phyloP scores from a whole-genome alignment of 2,113 vertebrate genomes.

The Brachionichthys hirsutus region DNA sequence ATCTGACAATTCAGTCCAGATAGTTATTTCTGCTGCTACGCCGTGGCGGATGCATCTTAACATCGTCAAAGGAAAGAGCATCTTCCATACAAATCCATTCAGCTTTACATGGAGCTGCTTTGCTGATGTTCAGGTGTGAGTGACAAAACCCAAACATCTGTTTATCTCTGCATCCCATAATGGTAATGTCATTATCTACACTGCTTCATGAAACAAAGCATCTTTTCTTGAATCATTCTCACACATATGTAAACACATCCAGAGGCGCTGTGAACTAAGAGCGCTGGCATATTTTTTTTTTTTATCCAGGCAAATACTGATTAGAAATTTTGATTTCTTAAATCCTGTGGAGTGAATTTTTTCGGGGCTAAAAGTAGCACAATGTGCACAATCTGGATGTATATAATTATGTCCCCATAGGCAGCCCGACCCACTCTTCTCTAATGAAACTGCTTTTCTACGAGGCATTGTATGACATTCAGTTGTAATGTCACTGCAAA shows the following conservation, averaged over 20 bases:
- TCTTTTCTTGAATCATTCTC: constrained; percentile 1
- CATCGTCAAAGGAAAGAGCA: constrained; percentile 17
- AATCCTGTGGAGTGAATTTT: constrained; percentile 38
- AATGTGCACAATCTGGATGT: constrained; percentile 38
- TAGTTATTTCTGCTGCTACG: constrained; percentile 23
- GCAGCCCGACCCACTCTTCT: constrained; percentile 11
- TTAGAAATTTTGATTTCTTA: constrained; percentile 19
- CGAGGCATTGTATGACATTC: background rate
- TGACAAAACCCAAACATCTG: constrained; percentile 36
- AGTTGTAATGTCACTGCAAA: background rate
- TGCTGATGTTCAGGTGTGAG: constrained; percentile 17
- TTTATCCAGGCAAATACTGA: constrained; percentile 11
- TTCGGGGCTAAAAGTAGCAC: constrained; percentile 24
- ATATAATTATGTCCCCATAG: constrained; percentile 34
- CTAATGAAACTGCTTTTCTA: background rate
- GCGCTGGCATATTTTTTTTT: constrained; percentile 16
- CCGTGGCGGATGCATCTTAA: constrained; percentile 11
- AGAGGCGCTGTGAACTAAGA: constrained; percentile 2
- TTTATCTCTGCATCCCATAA: constrained; percentile 38
- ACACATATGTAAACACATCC: background rate
- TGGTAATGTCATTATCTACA: constrained; percentile 31
- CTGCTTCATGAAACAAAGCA: constrained; percentile 19
- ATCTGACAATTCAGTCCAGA: constrained; percentile 44
- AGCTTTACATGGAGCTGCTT: constrained; percentile 3
- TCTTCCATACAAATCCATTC: constrained; percentile 1